These are phyloP conservation scores for Thelohanellus kitauei DNA, from an alignment of 30 jellyfish, hydroid and myxozoan species.

Conservation along the genomic window DNA sequence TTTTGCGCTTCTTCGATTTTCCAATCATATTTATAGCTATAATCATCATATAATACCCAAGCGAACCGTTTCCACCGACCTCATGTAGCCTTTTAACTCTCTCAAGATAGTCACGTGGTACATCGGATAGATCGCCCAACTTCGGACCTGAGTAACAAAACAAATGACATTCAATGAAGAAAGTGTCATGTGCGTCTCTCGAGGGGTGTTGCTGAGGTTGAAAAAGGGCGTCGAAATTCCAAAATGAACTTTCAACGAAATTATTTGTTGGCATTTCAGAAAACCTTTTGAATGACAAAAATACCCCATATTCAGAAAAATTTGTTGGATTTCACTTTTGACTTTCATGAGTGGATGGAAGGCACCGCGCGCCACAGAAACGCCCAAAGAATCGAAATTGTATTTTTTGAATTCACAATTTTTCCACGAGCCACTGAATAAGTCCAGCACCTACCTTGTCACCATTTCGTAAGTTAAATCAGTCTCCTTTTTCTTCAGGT, in stretches of 20 bases:
- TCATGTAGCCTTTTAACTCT: constrained; percentile 27
- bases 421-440: constrained; percentile 78
- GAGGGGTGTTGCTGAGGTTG: constrained; percentile 99
- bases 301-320: constrained; percentile 88
- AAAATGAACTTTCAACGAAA: constrained; percentile 82
- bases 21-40: constrained; percentile 62
- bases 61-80: constrained; percentile 66
- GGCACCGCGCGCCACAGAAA: constrained; percentile 40
- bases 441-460: constrained; percentile 14
- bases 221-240: constrained; percentile 89
- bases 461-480: constrained; percentile 75
- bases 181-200: constrained; percentile 90
- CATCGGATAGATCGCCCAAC: constrained; percentile 37
- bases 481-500: constrained; percentile 35
- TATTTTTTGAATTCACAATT: constrained; percentile 45
- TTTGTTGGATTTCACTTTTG: constrained; percentile 50
- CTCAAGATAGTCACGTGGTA: constrained; percentile 39
- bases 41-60: constrained; percentile 26
- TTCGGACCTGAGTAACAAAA: constrained; percentile 30
- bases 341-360: constrained; percentile 86
- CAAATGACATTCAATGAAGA: constrained; percentile 43
- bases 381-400: constrained; percentile 65
- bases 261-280: constrained; percentile 91
- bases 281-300: constrained; percentile 12
- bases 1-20: constrained; percentile 36